Evolutionary conservation across 1,140 invertebrate genomes (phyloP).

Genomic region (Hyles vespertilio): DNA sequence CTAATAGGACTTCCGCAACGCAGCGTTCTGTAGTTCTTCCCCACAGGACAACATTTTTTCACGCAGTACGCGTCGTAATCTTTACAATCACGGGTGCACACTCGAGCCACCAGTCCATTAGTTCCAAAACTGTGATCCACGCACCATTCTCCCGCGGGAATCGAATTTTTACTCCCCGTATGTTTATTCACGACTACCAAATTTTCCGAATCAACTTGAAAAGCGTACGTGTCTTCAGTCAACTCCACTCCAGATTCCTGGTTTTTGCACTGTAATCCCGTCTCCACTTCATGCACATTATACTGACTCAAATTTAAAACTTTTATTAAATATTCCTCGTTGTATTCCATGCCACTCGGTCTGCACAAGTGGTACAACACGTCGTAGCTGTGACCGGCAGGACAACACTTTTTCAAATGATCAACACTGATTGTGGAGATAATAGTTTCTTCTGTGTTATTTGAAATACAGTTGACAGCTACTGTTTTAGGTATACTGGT

Average conservation of each 20-base stretch:
- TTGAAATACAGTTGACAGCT: conserved; percentile 43
- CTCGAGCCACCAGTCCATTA: conserved; percentile 42
- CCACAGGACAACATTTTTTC: conserved; percentile 68
- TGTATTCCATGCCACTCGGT: conserved; percentile 16
- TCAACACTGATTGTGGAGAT: conserved; percentile 30
- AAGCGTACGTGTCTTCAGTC: conserved; percentile 30
- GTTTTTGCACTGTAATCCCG: conserved; percentile 46
- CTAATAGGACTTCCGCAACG: conserved; percentile 40
- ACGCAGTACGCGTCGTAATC: conserved; percentile 55
- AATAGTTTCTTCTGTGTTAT: conserved; percentile 22
- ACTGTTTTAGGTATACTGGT: conserved; percentile 52
- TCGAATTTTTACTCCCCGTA: conserved; percentile 16
- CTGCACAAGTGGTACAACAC: conserved; percentile 39
- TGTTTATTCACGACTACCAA: conserved; percentile 31
- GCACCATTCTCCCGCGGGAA: conserved; percentile 58
- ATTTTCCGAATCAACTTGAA: conserved; percentile 35
- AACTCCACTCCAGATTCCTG: conserved; percentile 52
- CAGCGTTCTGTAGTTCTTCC: conserved; percentile 44
- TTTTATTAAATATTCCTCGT: conserved; percentile 30
- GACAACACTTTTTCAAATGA: conserved; percentile 56
- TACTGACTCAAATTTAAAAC: conserved; percentile 26
- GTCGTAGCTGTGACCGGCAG: conserved; percentile 43
- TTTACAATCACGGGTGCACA: conserved; percentile 47
- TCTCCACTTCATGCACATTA: conserved; percentile 47
- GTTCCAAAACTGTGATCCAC: conserved; percentile 43